Conservation (phyloP, 2,888 invertebrate species). For the Ochropleura plecta region DNA sequence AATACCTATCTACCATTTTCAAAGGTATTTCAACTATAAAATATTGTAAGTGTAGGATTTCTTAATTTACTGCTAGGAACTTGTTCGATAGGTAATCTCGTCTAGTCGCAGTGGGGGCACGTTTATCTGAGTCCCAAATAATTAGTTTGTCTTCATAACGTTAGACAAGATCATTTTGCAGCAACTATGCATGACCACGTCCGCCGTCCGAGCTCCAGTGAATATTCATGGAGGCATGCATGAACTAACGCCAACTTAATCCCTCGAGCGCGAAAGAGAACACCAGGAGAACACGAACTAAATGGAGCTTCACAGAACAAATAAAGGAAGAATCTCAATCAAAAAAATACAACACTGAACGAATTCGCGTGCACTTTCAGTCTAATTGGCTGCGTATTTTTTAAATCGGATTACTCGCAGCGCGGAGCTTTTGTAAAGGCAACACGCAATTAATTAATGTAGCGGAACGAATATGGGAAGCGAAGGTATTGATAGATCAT, state of each 20-base stretch:
- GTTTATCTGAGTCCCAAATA: conserved; percentile 35
- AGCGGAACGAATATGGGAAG: conserved; percentile 47
- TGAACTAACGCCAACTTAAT: conserved; percentile 64
- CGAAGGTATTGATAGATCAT: conserved; percentile 58
- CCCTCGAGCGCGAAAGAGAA: conserved; percentile 38
- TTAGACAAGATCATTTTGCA: conserved; percentile 57
- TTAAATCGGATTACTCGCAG: conserved; percentile 53
- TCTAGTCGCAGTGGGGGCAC: not conserved
- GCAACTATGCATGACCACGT: conserved; percentile 73
- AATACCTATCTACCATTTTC: not conserved
- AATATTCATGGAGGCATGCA: conserved; percentile 71
- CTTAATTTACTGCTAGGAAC: not conserved
- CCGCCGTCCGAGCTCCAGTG: conserved; percentile 67
- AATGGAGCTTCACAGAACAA: conserved; percentile 40
- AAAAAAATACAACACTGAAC: conserved; percentile 31
- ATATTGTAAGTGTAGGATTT: not conserved
- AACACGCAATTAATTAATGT: conserved; percentile 55
- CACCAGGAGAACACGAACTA: conserved; percentile 45
- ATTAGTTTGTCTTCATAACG: conserved; percentile 53
- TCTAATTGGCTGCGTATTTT: conserved; percentile 54
- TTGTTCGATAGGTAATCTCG: not conserved
- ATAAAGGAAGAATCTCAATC: conserved; percentile 40
- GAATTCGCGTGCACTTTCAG: conserved; percentile 15
- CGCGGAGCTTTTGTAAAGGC: conserved; percentile 29
- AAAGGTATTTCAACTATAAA: not conserved